phyloP scores from a whole-genome alignment of 2,888 invertebrate species.

The Drosophila ezoana region DNA sequence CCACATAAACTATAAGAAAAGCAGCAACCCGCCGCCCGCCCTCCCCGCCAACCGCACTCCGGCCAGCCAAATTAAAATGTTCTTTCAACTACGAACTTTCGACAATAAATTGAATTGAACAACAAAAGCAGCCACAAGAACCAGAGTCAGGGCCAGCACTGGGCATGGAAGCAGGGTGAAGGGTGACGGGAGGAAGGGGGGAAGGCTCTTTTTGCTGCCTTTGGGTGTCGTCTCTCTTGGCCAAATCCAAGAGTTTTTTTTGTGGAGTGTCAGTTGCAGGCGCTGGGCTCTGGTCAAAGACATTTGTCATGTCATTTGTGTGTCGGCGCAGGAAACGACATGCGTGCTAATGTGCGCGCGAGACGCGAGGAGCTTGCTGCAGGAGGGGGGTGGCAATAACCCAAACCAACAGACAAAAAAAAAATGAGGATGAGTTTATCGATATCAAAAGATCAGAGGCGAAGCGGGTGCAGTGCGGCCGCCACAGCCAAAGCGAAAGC shows the following conservation, averaged over 20 bases:
- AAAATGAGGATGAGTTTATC: constrained; percentile 72
- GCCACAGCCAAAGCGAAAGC: constrained; percentile 20
- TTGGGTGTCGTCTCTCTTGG: constrained; percentile 49
- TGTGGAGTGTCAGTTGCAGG: constrained; percentile 39
- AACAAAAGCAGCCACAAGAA: constrained; percentile 65
- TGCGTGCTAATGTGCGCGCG: constrained; percentile 71
- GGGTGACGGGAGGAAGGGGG: constrained; percentile 6
- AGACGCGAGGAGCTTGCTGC: constrained; percentile 17
- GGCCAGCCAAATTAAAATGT: constrained; percentile 83
- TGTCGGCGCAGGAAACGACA: constrained; percentile 76
- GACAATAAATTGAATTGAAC: constrained; percentile 79
- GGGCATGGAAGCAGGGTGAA: constrained; percentile 3
- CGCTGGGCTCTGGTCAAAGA: constrained; percentile 66
- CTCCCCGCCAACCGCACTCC: background rate
- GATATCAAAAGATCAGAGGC: constrained; percentile 64
- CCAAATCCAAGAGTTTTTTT: constrained; percentile 9
- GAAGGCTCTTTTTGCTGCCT: constrained; percentile 36
- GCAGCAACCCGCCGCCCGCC: constrained; percentile 37
- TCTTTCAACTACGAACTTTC: constrained; percentile 84
- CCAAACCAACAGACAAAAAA: constrained; percentile 9
- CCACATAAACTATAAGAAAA: constrained; percentile 78
- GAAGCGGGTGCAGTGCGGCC: constrained; percentile 18
- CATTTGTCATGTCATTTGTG: constrained; percentile 84
- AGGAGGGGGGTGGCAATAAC: background rate
- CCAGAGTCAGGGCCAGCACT: constrained; percentile 11